Evolutionary conservation across 2,113 vertebrate genomes (phyloP), one percentile per base, ranked within the genome.

Genomic region (Ranitomeya imitator): DNA sequence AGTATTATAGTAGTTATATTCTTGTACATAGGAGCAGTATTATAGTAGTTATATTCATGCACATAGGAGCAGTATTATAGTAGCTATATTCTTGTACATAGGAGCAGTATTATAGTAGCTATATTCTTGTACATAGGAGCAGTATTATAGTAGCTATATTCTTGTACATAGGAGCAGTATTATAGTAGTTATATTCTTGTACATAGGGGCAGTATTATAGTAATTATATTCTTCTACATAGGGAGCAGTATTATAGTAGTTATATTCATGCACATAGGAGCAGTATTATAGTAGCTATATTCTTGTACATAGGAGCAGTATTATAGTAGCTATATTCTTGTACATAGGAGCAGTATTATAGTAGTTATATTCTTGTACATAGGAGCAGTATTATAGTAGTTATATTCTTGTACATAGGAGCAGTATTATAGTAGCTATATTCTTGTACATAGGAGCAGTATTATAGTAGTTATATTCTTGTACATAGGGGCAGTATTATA

Each of bases 381-480:
- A 63, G 11, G 63, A 2, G 8, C 37, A 45, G 37, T 45, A 45
- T 45, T 45, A 45, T 45, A 45, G 37, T 45, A 45, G 37, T 45
- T 45, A 45, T 45, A 45, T 45, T n/a, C 21, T 65, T 65, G 26
- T 31, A 31, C 26, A 31, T 31, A 31, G 26, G 26, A 2, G 26
- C 26, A 31, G 26, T 31, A 69, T 69, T 65, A 65, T 65, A 69
- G 23, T 69, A 69, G n/a, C 4, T 69, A 26, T 69, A 69, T 69
- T 26, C n/a, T 13, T 69, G 65, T 69, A 69, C 10, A 69, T 69
- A 69, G 65, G 65, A 14, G 65, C 18, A 69, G 65, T 69, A 69
- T 69, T 69, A 74, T 74, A 74, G 71, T 74, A 74, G 31, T 45
- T 74, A 74, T 74, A 74, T 74, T 74, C 71, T 12, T 74, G 71